Conservation (phyloP, 2,113 vertebrate species). For the Cranoglanis bouderius region DNA sequence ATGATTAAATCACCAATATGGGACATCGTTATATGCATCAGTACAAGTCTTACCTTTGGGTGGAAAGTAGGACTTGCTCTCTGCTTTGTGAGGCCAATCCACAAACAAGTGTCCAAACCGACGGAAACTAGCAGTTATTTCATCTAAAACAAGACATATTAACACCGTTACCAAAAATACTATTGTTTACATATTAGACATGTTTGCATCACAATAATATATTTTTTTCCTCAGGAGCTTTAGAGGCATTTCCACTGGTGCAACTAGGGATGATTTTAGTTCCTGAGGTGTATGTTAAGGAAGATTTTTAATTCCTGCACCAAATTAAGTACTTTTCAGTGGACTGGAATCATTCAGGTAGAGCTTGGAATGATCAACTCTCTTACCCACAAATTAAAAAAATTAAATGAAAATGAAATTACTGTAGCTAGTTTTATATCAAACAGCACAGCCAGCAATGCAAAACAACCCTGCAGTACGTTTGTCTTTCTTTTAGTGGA, state of each 20-base stretch:
- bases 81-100: slow-evolving; percentile 99
- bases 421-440: neutral
- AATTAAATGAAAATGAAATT: too few species aligned
- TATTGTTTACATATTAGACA: neutral
- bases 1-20: neutral
- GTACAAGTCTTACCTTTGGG: slow-evolving; percentile 86
- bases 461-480: neutral
- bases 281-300: neutral
- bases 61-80: slow-evolving; percentile 99
- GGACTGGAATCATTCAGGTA: neutral
- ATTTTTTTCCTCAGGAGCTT: neutral
- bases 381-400: too few species aligned
- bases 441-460: neutral
- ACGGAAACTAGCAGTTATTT: slow-evolving; percentile 98
- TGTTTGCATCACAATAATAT: neutral
- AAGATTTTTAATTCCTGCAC: neutral
- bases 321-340: neutral
- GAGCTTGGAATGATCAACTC: neutral
- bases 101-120: slow-evolving; percentile 98
- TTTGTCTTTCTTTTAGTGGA: neutral
- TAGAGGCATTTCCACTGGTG: neutral
- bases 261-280: neutral
- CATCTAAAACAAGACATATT: slow-evolving; percentile 75
- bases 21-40: neutral
- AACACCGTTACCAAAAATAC: neutral